Evolutionary conservation across 2,888 invertebrate species (phyloP).

Genomic region (Phrixothrix hirtus): DNA sequence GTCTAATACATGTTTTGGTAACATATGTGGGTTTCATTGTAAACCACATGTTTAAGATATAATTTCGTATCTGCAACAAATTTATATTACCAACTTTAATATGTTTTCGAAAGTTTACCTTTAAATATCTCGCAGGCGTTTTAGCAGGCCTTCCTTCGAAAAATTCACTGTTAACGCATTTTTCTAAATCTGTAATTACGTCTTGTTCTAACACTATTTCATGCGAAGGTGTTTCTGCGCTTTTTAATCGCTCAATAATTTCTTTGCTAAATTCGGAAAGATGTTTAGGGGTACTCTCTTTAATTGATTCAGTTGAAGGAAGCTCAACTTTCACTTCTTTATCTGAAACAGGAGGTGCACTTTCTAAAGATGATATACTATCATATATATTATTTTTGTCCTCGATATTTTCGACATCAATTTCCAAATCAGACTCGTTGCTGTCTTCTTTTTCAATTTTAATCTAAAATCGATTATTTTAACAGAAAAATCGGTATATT

Average conservation of each 20-base stretch:
- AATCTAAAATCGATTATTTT: constrained; percentile 46
- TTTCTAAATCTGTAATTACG: constrained; percentile 60
- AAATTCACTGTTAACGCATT: constrained; percentile 60
- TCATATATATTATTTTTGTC: constrained; percentile 37
- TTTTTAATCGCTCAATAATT: constrained; percentile 42
- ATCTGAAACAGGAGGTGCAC: too few species aligned
- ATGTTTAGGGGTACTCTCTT: constrained; percentile 8
- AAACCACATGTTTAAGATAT: constrained; percentile 62
- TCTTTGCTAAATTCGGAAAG: constrained; percentile 33
- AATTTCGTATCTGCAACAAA: constrained; percentile 58
- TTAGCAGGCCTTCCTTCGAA: constrained; percentile 61
- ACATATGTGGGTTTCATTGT: constrained; percentile 60
- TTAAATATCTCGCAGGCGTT: constrained; percentile 62
- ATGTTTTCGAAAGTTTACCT: constrained; percentile 42
- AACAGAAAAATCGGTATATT: too few species aligned
- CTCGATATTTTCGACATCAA: constrained; percentile 63
- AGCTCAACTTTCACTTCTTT: too few species aligned
- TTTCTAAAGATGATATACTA: not conserved
- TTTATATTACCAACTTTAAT: not conserved
- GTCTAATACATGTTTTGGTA: constrained; percentile 62
- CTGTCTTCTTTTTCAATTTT: constrained; percentile 51
- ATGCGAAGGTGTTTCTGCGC: constrained; percentile 55
- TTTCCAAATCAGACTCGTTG: constrained; percentile 59
- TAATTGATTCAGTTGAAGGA: not conserved
- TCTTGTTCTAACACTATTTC: constrained; percentile 54